Conservation (phyloP, 2,797 vertebrate genomes). For the Petrocephalus sullivani region DNA sequence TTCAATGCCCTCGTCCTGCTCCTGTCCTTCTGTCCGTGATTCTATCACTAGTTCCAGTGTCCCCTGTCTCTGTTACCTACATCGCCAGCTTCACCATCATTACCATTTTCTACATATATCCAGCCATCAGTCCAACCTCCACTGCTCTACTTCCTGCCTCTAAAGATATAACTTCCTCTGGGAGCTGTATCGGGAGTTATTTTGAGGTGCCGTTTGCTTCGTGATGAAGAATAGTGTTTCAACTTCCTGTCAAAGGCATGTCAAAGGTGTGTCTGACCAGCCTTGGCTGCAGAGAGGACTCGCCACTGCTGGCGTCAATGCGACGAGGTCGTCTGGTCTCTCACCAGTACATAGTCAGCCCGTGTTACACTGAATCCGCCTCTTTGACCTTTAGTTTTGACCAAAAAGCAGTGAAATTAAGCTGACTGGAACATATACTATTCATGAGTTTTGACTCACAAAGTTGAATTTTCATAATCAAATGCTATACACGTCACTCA, state of each 20-base stretch:
- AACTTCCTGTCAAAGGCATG: not conserved
- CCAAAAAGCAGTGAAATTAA: not conserved
- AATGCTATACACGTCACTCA: not conserved
- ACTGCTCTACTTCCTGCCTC: not conserved
- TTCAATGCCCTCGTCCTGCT: not conserved
- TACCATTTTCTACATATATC: not conserved
- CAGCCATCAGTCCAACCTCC: not conserved
- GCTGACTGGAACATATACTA: not conserved
- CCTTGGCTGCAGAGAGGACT: not conserved
- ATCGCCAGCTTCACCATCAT: not conserved
- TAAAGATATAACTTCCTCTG: not conserved
- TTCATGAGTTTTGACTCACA: not conserved
- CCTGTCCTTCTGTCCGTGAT: not conserved
- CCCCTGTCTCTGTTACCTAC: not conserved
- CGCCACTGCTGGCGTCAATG: not conserved
- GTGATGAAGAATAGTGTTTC: not conserved
- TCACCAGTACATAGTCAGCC: not conserved
- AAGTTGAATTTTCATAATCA: not conserved
- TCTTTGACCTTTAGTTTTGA: not conserved
- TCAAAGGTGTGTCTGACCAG: not conserved
- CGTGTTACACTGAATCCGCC: not conserved
- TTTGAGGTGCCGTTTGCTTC: not conserved
- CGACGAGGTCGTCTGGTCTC: not conserved
- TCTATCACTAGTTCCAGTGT: not conserved
- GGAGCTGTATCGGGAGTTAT: not conserved